Evolutionary conservation across 2,888 invertebrate genomes (phyloP).

Genomic region (Tinea pellionella): DNA sequence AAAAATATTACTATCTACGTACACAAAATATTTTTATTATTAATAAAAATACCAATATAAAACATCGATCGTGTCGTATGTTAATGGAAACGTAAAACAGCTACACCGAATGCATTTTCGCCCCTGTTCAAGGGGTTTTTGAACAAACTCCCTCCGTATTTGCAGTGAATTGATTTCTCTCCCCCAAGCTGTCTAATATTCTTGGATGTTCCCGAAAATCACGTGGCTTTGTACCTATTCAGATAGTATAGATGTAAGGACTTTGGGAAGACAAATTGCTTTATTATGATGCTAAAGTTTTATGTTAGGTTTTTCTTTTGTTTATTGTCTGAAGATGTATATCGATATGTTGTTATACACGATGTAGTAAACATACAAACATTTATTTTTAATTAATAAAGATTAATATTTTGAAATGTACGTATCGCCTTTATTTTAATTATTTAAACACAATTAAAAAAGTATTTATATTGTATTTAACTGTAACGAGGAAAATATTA

Average conservation of each 20-base stretch:
- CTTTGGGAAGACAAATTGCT: background rate
- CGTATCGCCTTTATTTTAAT: too few relatives aligned
- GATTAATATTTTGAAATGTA: too few relatives aligned
- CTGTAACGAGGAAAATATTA: too few relatives aligned
- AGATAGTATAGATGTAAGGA: background rate
- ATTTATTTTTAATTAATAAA: too few relatives aligned
- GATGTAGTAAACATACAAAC: too few relatives aligned
- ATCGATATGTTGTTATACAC: too few relatives aligned
- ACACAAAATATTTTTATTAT: too few relatives aligned
- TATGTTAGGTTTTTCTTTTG: too few relatives aligned
- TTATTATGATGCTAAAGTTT: background rate
- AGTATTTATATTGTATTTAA: too few relatives aligned
- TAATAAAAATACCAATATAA: background rate
- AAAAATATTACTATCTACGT: too few relatives aligned
- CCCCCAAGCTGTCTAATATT: background rate
- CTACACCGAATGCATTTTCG: conserved; percentile 21
- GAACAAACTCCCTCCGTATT: conserved; percentile 29
- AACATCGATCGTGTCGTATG: background rate
- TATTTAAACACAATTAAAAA: too few relatives aligned
- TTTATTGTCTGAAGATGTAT: too few relatives aligned
- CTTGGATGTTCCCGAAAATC: background rate
- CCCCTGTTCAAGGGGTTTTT: conserved; percentile 25
- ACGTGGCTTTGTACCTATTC: background rate
- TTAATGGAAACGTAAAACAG: conserved; percentile 28
- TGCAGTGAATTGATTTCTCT: conserved; percentile 47